Conservation (phyloP, 2,797 vertebrate genomes). For the Xenentodon cancila region DNA sequence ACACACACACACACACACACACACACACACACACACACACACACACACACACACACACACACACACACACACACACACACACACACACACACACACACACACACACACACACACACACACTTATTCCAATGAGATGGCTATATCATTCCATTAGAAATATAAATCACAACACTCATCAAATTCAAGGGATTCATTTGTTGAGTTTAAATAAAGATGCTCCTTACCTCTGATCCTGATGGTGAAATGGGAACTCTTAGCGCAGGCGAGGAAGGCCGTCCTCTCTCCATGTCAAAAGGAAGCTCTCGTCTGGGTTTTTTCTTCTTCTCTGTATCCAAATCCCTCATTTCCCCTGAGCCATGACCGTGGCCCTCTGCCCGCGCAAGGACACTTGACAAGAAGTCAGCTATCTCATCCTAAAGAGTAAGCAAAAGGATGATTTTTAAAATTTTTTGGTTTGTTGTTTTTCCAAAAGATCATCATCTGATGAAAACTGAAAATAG, state of each 20-base stretch:
- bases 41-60: too few relatives aligned
- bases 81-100: too few relatives aligned
- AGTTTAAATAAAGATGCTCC: slow-evolving; percentile 9
- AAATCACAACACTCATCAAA: neutral
- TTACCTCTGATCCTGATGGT: slow-evolving; percentile 93
- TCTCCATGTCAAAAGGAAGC: slow-evolving; percentile 90
- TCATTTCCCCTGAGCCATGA: slow-evolving; percentile 87
- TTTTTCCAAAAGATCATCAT: neutral
- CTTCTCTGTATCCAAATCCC: slow-evolving; percentile 94
- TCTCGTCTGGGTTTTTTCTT: slow-evolving; percentile 91
- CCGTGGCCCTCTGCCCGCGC: slow-evolving; percentile 87
- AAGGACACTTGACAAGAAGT: slow-evolving; percentile 93
- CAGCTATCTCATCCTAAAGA: slow-evolving; percentile 93
- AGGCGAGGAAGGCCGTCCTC: slow-evolving; percentile 89
- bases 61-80: too few relatives aligned
- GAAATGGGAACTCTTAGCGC: slow-evolving; percentile 90
- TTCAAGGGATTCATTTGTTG: neutral
- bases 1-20: too few relatives aligned
- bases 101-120: too few relatives aligned
- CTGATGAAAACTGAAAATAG: neutral
- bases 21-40: too few relatives aligned
- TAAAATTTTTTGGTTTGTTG: too few relatives aligned
- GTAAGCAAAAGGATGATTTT: too few relatives aligned
- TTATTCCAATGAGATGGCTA: too few relatives aligned
- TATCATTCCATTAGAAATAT: neutral